Evolutionary conservation across 1,140 invertebrate species (phyloP).

Genomic region (Drosophila repletoides): DNA sequence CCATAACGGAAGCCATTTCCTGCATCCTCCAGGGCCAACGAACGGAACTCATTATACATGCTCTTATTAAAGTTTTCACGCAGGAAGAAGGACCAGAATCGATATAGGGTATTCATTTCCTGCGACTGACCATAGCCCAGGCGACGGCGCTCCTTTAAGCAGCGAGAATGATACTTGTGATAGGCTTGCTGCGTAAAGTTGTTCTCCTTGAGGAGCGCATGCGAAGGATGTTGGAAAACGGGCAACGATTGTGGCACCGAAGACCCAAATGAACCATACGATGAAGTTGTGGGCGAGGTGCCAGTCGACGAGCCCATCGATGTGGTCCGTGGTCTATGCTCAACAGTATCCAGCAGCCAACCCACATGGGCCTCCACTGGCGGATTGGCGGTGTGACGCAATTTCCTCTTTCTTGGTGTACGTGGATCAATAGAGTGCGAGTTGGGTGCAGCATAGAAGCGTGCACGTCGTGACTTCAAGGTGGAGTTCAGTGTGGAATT

Average conservation of each 20-base stretch:
- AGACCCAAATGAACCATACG: constrained; percentile 89
- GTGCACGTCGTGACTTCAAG: constrained; percentile 83
- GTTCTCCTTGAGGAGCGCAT: constrained; percentile 97
- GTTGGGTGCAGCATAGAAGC: constrained; percentile 98
- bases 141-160: constrained; percentile 96
- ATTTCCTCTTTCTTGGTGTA: constrained; percentile 93
- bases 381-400: constrained; percentile 94
- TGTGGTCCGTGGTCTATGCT: constrained; percentile 90
- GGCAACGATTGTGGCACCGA: constrained; percentile 92
- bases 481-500: constrained; percentile 62
- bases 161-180: constrained; percentile 96
- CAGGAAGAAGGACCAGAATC: constrained; percentile 99
- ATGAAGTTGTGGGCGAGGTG: constrained; percentile 89
- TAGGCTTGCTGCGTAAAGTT: constrained; percentile 98
- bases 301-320: constrained; percentile 89
- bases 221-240: constrained; percentile 97
- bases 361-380: constrained; percentile 97
- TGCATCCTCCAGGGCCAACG: constrained; percentile 95
- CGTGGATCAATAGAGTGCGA: constrained; percentile 87
- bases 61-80: constrained; percentile 98
- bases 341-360: constrained; percentile 96
- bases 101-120: constrained; percentile 98
- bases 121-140: constrained; percentile 96
- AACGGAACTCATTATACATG: constrained; percentile 98
- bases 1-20: constrained; percentile 94